A percentile compares a stretch with the other conserved stretches of the same genome.
These are phyloP conservation scores for Dendrolimus houi DNA, from an alignment of 2,888 invertebrate genomes.

Conservation along the genomic window DNA sequence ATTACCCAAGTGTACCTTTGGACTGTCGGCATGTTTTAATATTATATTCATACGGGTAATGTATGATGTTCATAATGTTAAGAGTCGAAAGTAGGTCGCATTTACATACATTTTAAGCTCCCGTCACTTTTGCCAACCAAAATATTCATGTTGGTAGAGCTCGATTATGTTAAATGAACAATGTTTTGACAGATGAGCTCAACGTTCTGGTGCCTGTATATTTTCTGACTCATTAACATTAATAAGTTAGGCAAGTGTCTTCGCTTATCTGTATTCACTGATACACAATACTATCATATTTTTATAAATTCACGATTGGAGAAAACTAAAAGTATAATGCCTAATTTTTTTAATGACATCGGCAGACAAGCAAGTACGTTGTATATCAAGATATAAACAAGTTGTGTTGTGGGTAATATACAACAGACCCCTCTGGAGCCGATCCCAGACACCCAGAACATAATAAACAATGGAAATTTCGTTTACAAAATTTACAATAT, in stretches of 20 bases:
- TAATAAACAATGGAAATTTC: too few relatives aligned
- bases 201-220: not conserved
- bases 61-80: slow-evolving; percentile 27
- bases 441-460: too few relatives aligned
- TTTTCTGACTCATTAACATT: not conserved
- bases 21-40: slow-evolving; percentile 23
- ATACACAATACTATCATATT: too few relatives aligned
- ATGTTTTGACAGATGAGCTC: slow-evolving; percentile 1
- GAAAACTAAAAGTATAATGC: too few relatives aligned
- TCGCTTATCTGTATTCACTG: not conserved
- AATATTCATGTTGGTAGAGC: not conserved
- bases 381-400: too few relatives aligned
- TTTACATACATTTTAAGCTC: slow-evolving; percentile 24
- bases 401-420: too few relatives aligned
- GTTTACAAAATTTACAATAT: too few relatives aligned
- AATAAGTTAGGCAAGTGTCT: not conserved
- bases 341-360: too few relatives aligned
- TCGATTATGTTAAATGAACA: slow-evolving; percentile 5
- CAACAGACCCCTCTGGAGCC: too few relatives aligned
- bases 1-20: slow-evolving; percentile 24
- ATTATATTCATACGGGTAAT: slow-evolving; percentile 30
- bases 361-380: too few relatives aligned
- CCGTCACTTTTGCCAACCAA: not conserved
- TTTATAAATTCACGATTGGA: too few relatives aligned
- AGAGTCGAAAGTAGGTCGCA: slow-evolving; percentile 35